Conservation (phyloP, 23 tunicate genomes). For the Trididemnum miniatum region DNA sequence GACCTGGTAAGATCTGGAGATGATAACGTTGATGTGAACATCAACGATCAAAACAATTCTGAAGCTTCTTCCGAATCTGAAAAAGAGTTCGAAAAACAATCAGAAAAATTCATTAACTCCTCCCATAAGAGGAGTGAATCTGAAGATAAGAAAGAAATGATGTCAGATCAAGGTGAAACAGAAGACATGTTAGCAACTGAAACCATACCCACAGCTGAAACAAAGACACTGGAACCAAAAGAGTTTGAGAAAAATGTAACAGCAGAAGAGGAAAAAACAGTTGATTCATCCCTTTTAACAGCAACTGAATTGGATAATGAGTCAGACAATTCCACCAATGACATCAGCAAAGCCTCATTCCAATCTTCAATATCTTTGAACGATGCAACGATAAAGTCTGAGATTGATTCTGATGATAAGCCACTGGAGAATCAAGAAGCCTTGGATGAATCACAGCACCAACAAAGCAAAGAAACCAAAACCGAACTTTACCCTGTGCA, state of each 20-base stretch:
- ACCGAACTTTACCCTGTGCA: too few species aligned
- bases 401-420: not conserved
- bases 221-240: not conserved
- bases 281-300: too few species aligned
- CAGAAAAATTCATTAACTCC: not conserved
- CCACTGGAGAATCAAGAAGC: not conserved
- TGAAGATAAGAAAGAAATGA: not conserved
- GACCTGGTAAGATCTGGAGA: too few species aligned
- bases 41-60: too few species aligned
- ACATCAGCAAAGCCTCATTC: not conserved
- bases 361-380: not conserved
- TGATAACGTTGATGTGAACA: too few species aligned
- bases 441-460: too few species aligned
- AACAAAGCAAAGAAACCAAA: too few species aligned
- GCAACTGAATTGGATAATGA: too few species aligned
- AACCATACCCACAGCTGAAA: too few species aligned
- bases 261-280: not conserved
- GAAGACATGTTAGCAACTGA: not conserved
- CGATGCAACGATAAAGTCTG: not conserved
- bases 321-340: not conserved
- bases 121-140: not conserved
- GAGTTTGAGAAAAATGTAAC: not conserved
- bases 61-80: too few species aligned
- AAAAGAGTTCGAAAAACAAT: too few species aligned
- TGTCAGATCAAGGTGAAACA: not conserved